Percentiles rank a stretch among this genome's conserved stretches.
phyloP scores from a whole-genome alignment of 2,113 vertebrate species.

The Apodemus speciosus region DNA sequence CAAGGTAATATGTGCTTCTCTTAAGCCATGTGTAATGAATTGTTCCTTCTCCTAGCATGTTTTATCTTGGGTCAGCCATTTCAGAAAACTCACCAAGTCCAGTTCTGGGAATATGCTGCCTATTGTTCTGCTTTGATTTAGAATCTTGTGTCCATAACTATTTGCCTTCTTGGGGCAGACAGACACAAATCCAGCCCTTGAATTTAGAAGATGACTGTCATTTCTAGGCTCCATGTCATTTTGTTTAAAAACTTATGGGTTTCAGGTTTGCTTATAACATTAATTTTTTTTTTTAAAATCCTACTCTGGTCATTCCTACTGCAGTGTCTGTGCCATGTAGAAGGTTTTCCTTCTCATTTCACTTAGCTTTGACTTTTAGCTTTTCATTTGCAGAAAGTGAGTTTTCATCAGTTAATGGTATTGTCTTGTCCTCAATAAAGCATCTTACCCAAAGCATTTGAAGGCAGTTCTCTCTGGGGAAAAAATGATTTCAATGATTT shows the following conservation, averaged over 20 bases:
- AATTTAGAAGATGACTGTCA: conserved; percentile 94
- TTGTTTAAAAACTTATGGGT: conserved; percentile 98
- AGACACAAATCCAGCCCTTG: conserved; percentile 97
- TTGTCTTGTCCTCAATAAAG: neutral
- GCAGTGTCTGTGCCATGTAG: conserved; percentile 97
- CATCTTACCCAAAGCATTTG: neutral
- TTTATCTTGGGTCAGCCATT: conserved; percentile 90
- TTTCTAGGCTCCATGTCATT: conserved; percentile 92
- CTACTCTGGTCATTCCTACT: conserved; percentile 91
- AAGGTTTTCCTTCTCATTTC: conserved; percentile 98
- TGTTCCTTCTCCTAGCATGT: conserved; percentile 95
- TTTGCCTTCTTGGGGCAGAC: conserved; percentile 94
- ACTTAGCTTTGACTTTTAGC: conserved; percentile 93
- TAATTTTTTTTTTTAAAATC: neutral
- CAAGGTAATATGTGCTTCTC: conserved; percentile 97
- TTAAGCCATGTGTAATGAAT: conserved; percentile 92
- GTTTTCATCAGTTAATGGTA: conserved; percentile 83
- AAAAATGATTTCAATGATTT: neutral
- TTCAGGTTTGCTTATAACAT: conserved; percentile 96
- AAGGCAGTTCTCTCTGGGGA: too few species aligned
- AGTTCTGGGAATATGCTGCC: conserved; percentile 99
- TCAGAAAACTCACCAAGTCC: conserved; percentile 92
- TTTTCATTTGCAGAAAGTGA: conserved; percentile 92
- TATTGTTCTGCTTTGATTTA: conserved; percentile 96
- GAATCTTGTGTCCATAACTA: conserved; percentile 84